Conservation (phyloP, 2,888 invertebrate species). For the Celastrina argiolus region DNA sequence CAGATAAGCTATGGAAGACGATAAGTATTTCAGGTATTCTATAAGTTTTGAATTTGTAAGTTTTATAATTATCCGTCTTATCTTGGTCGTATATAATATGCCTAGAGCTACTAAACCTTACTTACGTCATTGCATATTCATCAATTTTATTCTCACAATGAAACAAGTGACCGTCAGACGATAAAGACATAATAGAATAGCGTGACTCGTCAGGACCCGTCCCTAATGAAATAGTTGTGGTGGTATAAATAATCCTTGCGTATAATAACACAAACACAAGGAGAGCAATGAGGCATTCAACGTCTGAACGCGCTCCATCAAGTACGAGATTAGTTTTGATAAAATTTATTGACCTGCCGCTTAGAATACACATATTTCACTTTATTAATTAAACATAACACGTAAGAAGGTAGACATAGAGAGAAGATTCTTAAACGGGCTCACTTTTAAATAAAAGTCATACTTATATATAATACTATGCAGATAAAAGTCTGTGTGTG, state of each 20-base stretch:
- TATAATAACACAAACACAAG: neutral
- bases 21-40: too few species aligned
- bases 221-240: conserved; percentile 8
- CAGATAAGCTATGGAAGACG: too few species aligned
- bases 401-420: too few species aligned
- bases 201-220: neutral
- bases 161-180: neutral
- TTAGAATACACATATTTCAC: neutral
- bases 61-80: too few species aligned
- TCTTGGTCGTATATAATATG: too few species aligned
- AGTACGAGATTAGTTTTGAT: neutral
- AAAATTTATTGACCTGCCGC: neutral
- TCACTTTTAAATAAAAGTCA: too few species aligned
- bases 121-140: neutral
- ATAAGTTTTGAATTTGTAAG: too few species aligned
- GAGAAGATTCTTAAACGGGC: too few species aligned
- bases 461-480: too few species aligned
- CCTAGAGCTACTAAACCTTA: too few species aligned
- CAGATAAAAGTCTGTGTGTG: too few species aligned
- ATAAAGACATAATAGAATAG: neutral
- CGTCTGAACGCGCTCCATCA: neutral
- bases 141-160: neutral
- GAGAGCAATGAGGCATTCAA: neutral
- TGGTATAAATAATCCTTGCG: conserved; percentile 1
- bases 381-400: too few species aligned